Evolutionary conservation across 2,888 invertebrate genomes (phyloP).

Genomic region (Drosophila cognata): DNA sequence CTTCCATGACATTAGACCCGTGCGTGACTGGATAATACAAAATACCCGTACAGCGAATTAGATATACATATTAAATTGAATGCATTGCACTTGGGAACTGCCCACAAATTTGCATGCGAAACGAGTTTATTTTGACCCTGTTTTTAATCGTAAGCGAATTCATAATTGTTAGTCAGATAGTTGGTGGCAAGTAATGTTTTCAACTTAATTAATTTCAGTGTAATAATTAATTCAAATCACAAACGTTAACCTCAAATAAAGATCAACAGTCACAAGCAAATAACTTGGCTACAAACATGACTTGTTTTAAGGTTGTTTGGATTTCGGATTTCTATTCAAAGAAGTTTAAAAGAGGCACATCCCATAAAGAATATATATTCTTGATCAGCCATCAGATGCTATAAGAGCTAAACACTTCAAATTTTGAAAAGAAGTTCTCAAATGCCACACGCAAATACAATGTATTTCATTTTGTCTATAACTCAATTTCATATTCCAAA

Average conservation of each 20-base stretch:
- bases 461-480: background rate
- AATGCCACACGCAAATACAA: background rate
- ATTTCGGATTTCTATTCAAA: background rate
- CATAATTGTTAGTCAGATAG: background rate
- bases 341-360: background rate
- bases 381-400: background rate
- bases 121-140: background rate
- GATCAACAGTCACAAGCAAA: background rate
- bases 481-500: background rate
- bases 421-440: background rate
- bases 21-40: constrained; percentile 52
- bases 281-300: background rate
- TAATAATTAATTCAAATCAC: background rate
- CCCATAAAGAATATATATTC: background rate
- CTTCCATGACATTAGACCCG: constrained; percentile 55
- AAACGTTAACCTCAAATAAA: background rate
- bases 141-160: background rate
- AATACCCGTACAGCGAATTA: constrained; percentile 10
- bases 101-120: background rate
- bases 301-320: background rate
- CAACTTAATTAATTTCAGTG: background rate
- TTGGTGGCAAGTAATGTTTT: background rate
- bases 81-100: background rate
- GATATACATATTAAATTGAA: background rate
- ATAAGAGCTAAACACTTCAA: background rate